Evolutionary conservation across 2,113 vertebrate species (phyloP).

Genomic region (Nerophis lumbriciformis): DNA sequence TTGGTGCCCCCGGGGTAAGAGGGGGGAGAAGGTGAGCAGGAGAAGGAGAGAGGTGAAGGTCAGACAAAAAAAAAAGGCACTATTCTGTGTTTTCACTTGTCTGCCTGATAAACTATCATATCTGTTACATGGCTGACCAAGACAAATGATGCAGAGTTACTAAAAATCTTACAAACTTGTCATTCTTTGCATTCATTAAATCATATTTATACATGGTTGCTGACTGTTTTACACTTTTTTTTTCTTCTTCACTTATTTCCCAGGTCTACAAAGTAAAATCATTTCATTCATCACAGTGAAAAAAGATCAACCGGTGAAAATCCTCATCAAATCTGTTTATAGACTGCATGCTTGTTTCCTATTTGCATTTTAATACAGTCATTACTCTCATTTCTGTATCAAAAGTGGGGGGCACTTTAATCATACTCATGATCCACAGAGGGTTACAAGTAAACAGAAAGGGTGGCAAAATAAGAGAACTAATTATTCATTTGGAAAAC

Average conservation of each 20-base stretch:
- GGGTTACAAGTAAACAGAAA: conserved; percentile 1
- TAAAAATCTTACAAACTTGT: not conserved
- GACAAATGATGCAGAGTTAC: conserved; percentile 7
- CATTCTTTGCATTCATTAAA: too few species aligned
- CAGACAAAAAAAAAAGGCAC: conserved; percentile 43
- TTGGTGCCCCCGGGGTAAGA: conserved; percentile 41
- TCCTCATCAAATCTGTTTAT: not conserved
- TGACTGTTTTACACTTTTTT: too few species aligned
- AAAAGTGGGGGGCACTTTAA: too few species aligned
- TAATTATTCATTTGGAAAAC: conserved; percentile 45
- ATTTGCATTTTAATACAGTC: too few species aligned
- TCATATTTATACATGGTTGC: not conserved
- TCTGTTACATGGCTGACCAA: conserved; percentile 14
- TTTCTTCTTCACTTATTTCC: too few species aligned
- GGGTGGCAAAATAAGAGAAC: conserved; percentile 26
- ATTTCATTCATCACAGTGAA: too few species aligned
- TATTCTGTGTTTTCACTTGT: conserved; percentile 64
- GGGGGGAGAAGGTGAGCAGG: conserved; percentile 27
- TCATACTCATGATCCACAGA: conserved; percentile 28
- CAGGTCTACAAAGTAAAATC: not conserved
- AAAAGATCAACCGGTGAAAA: not conserved
- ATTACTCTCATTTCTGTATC: too few species aligned
- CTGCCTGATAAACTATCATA: conserved; percentile 58
- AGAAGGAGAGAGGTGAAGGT: too few species aligned
- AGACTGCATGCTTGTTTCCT: too few species aligned